A percentile compares a stretch with the other conserved stretches of the same genome.
These are phyloP conservation scores for Marcusenius ussheri DNA, from an alignment of 2,113 vertebrate genomes.

Conservation along the genomic window DNA sequence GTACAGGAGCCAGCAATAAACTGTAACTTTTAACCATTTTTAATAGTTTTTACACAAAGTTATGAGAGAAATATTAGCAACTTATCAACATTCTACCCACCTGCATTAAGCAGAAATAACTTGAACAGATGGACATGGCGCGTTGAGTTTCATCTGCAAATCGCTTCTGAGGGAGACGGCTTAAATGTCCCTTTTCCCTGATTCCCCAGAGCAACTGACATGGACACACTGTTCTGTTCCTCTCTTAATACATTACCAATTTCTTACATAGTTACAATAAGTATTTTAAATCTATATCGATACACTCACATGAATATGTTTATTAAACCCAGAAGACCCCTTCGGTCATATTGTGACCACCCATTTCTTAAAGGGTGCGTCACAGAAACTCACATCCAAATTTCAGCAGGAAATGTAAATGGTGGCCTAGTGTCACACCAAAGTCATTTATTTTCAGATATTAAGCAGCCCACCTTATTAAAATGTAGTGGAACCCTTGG, in stretches of 20 bases:
- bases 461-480: slow-evolving; percentile 16
- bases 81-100: neutral
- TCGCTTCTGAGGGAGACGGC: neutral
- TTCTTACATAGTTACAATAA: neutral
- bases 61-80: neutral
- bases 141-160: neutral
- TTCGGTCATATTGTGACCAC: neutral
- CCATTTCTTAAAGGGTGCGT: neutral
- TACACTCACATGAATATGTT: neutral
- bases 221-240: neutral
- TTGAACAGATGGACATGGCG: neutral
- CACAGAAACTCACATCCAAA: neutral
- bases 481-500: slow-evolving; percentile 1
- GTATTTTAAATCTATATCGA: no score
- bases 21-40: neutral
- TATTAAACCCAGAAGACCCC: neutral
- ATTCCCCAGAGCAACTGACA: neutral
- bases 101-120: neutral
- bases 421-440: neutral
- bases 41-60: neutral
- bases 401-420: neutral
- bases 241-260: neutral
- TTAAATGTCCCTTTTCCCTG: neutral
- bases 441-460: slow-evolving; percentile 14
- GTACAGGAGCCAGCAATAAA: neutral